phyloP scores from a whole-genome alignment of 2,888 invertebrate species.

The Habroteleia sp. region DNA sequence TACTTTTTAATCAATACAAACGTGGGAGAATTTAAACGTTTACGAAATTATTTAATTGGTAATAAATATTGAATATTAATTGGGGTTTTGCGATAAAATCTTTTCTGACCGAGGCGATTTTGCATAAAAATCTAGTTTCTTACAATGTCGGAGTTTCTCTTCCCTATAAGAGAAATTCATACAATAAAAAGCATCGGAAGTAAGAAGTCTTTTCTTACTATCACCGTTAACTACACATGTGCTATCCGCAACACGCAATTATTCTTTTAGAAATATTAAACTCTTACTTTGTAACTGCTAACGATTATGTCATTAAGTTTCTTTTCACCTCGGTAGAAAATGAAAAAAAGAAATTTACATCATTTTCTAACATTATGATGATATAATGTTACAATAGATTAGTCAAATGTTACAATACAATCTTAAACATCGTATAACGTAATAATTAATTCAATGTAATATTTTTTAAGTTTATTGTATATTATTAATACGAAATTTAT shows the following conservation, averaged over 20 bases:
- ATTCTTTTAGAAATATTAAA: conserved; percentile 51
- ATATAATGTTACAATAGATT: neutral
- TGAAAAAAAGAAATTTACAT: conserved; percentile 40
- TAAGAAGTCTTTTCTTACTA: conserved; percentile 46
- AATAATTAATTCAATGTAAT: no score
- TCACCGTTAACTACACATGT: conserved; percentile 36
- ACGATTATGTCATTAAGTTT: conserved; percentile 56
- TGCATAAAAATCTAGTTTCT: conserved; percentile 49
- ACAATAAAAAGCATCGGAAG: conserved; percentile 57
- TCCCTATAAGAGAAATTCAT: conserved; percentile 50
- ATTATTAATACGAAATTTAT: no score
- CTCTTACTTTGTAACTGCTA: conserved; percentile 48
- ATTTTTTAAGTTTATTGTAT: no score
- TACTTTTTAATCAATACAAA: no score
- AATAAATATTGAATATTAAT: no score
- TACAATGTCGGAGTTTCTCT: conserved; percentile 49
- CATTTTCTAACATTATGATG: conserved; percentile 32
- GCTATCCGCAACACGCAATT: conserved; percentile 48
- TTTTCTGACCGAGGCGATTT: no score
- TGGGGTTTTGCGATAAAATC: no score
- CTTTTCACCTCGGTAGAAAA: conserved; percentile 46
- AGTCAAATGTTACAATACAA: no score
- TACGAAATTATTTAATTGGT: no score
- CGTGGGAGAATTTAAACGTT: no score
- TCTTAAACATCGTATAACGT: no score